Evolutionary conservation across 2,888 invertebrate genomes (phyloP), one percentile per base, ranked within the genome.

Genomic region (Idaea aversata): DNA sequence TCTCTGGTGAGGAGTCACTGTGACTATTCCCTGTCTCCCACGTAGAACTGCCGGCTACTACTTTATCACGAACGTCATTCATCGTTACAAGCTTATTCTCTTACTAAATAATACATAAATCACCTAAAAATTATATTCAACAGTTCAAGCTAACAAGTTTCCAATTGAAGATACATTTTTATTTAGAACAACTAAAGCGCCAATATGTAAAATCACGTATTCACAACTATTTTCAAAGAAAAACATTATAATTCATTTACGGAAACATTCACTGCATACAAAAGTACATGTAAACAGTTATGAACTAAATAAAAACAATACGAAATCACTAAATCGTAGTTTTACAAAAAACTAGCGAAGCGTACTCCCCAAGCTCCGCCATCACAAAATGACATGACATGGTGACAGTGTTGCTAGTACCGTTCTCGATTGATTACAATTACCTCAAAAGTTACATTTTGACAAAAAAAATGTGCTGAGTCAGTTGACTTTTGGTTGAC

Each of bases 21-120:
- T 87, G 87, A 34, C 83, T 78, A 61, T 85, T 79, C 58, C 85
- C 81, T 77, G 75, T 88, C 78, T 93, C 93, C 93, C 93, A 93
- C 73, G 88, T 84, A 65, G 93, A 93, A 67, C 90, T 85, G 65
- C 92, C 90, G 78, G 93, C 88, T 68, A 88, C 90, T 74, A 91
- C 91, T 90, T 93, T 93, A 77, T 93, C 93, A 72, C 93, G 90
- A 82, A 92, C 88, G 86, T 93, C 93, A 87, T 93, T 93, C 93
- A 93, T 93, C 77, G 84, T 88, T 86, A 71, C 75, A 75, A 76
- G 71, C 70, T 76, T 64, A 68, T 65, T 64, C 61, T 69, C 60
- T 67, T 68, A 67, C 34, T 67, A 67, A 66, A 57, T 57, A 68
- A 65, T 47, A 47, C 13, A 47, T 47, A 47, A 47, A 47, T 10